Conservation (phyloP, 2,797 vertebrate species). For the Oryzias dopingdopingensis region DNA sequence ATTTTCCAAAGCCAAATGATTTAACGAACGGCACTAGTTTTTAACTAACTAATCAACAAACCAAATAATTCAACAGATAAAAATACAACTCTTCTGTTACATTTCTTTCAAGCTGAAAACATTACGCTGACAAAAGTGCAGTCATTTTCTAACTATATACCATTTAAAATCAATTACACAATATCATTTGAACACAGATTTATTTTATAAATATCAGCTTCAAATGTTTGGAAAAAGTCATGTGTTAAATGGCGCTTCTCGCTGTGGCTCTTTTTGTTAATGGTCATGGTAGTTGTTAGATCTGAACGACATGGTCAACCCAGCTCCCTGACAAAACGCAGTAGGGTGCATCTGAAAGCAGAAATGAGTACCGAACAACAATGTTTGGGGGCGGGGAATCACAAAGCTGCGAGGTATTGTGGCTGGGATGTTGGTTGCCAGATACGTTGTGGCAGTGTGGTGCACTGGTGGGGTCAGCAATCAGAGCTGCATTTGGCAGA, state of each 20-base stretch:
- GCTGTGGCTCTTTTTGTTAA: no score
- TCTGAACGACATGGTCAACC: constrained; percentile 2
- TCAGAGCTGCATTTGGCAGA: constrained; percentile 13
- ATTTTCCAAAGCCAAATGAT: no score
- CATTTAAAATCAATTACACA: constrained; percentile 4
- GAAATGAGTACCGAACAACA: constrained; percentile 2
- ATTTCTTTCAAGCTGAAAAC: not conserved
- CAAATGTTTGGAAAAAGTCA: no score
- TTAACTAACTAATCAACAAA: no score
- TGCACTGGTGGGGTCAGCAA: not conserved
- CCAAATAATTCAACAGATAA: no score
- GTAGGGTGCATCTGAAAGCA: not conserved
- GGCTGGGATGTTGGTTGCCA: constrained; percentile 2
- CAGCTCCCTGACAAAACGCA: constrained; percentile 1
- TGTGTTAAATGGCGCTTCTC: no score
- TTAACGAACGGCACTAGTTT: no score
- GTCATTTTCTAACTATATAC: constrained; percentile 6
- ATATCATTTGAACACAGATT: not conserved
- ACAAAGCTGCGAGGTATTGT: constrained; percentile 7
- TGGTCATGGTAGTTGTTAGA: not conserved
- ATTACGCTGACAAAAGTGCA: not conserved
- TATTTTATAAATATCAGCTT: no score
- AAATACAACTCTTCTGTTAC: no score
- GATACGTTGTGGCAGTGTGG: constrained; percentile 10
- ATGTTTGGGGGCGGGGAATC: constrained; percentile 5